These are phyloP conservation scores for Epirrhoe alternata DNA, from an alignment of 2,888 invertebrate genomes.

Conservation along the genomic window DNA sequence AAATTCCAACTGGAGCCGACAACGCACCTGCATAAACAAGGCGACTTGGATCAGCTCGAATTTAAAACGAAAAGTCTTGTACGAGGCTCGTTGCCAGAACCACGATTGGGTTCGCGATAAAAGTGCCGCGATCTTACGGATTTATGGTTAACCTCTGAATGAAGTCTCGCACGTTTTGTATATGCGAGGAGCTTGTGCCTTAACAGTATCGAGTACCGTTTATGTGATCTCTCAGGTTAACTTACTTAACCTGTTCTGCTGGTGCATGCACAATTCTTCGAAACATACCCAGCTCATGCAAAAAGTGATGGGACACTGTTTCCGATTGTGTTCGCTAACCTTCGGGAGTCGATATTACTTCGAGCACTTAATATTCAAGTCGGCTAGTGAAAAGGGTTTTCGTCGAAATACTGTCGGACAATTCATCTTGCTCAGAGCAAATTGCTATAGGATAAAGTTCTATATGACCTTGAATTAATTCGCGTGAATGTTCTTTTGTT, in stretches of 20 bases:
- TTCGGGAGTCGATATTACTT: constrained; percentile 8
- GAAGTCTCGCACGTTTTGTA: constrained; percentile 35
- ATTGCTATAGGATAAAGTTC: constrained; percentile 20
- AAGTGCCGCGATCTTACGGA: constrained; percentile 34
- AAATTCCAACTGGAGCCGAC: constrained; percentile 35
- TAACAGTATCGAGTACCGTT: constrained; percentile 36
- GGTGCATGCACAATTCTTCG: constrained; percentile 34
- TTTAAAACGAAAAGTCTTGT: constrained; percentile 37
- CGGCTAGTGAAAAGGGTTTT: constrained; percentile 28
- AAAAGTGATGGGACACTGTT: constrained; percentile 34
- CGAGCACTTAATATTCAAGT: constrained; percentile 26
- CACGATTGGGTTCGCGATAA: constrained; percentile 40
- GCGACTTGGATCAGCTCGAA: constrained; percentile 34
- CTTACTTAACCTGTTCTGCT: constrained; percentile 39
- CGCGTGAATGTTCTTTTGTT: constrained; percentile 43
- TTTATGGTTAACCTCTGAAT: constrained; percentile 41
- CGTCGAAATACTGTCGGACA: constrained; percentile 23
- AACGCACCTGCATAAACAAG: constrained; percentile 44
- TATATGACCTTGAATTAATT: constrained; percentile 7
- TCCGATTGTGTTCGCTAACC: constrained; percentile 29
- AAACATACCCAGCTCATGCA: constrained; percentile 28
- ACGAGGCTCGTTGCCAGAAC: constrained; percentile 41
- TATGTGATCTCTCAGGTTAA: constrained; percentile 33
- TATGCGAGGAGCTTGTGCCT: constrained; percentile 25
- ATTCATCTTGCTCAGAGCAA: constrained; percentile 28